phyloP scores from a whole-genome alignment of 2,888 invertebrate genomes.

The Apeira syringaria region DNA sequence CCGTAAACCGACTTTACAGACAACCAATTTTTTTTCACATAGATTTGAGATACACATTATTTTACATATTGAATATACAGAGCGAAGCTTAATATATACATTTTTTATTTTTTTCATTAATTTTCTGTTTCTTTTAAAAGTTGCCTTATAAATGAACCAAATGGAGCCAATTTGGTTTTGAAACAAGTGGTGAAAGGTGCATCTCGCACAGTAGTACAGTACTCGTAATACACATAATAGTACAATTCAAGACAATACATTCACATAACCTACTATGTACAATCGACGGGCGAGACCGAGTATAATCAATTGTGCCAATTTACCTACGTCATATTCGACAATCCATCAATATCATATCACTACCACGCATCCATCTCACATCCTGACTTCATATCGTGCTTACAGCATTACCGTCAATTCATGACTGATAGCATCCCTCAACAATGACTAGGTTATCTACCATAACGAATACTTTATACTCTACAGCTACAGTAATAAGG shows the following conservation, averaged over 20 bases:
- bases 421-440: constrained; percentile 54
- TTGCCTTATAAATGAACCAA: too few species aligned
- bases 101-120: too few species aligned
- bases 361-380: constrained; percentile 19
- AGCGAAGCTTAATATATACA: too few species aligned
- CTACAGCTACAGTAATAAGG: background rate
- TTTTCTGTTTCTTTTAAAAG: too few species aligned
- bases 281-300: background rate
- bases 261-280: background rate
- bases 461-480: background rate
- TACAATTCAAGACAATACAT: background rate
- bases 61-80: too few species aligned
- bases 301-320: background rate
- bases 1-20: too few species aligned
- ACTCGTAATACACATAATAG: too few species aligned
- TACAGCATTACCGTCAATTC: constrained; percentile 54
- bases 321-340: constrained; percentile 3
- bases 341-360: constrained; percentile 20
- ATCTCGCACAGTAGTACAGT: too few species aligned
- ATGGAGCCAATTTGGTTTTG: too few species aligned
- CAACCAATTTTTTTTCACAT: too few species aligned
- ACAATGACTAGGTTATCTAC: constrained; percentile 3
- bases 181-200: too few species aligned
- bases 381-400: constrained; percentile 17
- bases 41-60: too few species aligned